These are phyloP conservation scores for Caranx ignobilis DNA, from an alignment of 2,113 vertebrate genomes.

Conservation along the genomic window DNA sequence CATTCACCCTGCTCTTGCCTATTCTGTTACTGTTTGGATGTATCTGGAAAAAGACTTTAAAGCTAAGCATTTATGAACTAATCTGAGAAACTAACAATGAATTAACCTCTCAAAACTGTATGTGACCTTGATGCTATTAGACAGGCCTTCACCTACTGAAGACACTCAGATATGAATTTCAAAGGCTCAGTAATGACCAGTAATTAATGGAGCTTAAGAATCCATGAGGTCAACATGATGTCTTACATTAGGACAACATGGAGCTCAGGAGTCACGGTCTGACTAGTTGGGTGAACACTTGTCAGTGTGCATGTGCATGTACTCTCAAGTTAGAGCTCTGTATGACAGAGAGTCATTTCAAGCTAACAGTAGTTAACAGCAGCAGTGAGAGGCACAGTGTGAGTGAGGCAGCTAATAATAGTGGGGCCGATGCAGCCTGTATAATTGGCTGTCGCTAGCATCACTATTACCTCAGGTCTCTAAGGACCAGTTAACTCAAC, in stretches of 20 bases:
- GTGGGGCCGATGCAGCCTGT: slow-evolving; percentile 7
- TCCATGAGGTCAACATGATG: not conserved
- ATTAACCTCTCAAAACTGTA: too few relatives aligned
- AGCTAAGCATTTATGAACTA: too few relatives aligned
- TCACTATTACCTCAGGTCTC: slow-evolving; percentile 54
- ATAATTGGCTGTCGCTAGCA: slow-evolving; percentile 48
- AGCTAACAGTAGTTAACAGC: not conserved
- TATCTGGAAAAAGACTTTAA: too few relatives aligned
- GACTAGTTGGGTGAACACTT: not conserved
- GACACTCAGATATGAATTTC: not conserved
- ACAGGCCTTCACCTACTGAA: not conserved
- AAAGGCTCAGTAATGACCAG: not conserved
- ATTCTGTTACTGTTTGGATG: too few relatives aligned
- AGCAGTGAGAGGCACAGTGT: not conserved
- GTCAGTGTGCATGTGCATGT: not conserved
- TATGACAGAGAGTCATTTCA: not conserved
- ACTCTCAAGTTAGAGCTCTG: not conserved
- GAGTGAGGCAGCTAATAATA: slow-evolving; percentile 32
- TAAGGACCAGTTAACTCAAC: slow-evolving; percentile 47
- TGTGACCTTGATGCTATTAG: too few relatives aligned
- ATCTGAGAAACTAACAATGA: too few relatives aligned
- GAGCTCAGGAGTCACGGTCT: not conserved
- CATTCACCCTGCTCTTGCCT: too few relatives aligned
- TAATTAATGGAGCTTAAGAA: not conserved
- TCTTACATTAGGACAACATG: not conserved